Evolutionary conservation across 2,888 invertebrate species (phyloP), one percentile per base, ranked within the genome.

Genomic region (Smittia aterrima): DNA sequence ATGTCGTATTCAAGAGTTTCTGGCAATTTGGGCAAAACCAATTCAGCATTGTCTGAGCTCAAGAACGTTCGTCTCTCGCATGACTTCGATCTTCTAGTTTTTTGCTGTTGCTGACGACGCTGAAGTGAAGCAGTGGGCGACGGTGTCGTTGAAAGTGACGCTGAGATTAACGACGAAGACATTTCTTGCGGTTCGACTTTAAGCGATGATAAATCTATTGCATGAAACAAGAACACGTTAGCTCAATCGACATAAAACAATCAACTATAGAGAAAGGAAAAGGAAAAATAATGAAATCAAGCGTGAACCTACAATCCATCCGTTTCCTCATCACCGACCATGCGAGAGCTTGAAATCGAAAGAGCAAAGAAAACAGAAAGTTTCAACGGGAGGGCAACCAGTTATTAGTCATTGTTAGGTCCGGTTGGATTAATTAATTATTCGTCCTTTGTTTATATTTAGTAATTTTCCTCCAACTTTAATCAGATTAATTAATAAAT

Each of bases 301-400:
- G 40, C 76, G 18, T 76, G 74, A 77, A 91, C 92, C 87, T 91
- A 95, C 95, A 92, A 85, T 95, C 94, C 84, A 94, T 90, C 80
- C 94, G 88, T 84, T 93, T 93, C 83, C 94, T 89, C 84, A 95
- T 90, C 78, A 94, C 92, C 87, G 92, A 92, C 95, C 95, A 96
- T 82, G 95, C 93, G 85, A 95, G 86, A 77, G 94, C 95, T 92
- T 58, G 54, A 64, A 58, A 58, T 58, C 40, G 66, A 47, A 54
- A 72, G 66, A 74, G 74, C n/a, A 71, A 64, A 74, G 74, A 75
- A 75, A 75, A 41, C 75, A 75, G n/a, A 76, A n/a, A 53, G 32
- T 32, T 47, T 47, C 47, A 76, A 64, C 25, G 58, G 1, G 47
- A 13, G 1, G 2, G 13, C 24, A 24, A 53, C 3, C 4, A 13